Evolutionary conservation across 2,888 invertebrate species (phyloP), one percentile per base, ranked within the genome.

Genomic region (Agriopis aurantiaria): DNA sequence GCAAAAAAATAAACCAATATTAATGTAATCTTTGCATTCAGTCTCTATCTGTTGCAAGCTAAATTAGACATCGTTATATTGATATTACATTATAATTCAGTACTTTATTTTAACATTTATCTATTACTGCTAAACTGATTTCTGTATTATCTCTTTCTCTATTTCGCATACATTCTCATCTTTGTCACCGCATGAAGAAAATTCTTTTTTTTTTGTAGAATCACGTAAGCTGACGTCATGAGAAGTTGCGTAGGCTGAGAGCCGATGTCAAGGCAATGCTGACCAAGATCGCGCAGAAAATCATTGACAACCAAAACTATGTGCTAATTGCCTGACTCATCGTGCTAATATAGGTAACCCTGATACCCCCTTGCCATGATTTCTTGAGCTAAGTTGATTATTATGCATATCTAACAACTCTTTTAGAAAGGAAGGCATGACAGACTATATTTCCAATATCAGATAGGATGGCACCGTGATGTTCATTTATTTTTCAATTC

Each of bases 211-310:
- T 9, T 52, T 11, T 23, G 11, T 23, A 4, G 33, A 12, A 10
- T 23, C 11, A 12, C 40, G 0, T 40, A 55, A 8, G n/a, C 33
- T n/a, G 12, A 55, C n/a, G n/a, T 48, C 6, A 12, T 8, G 10
- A 53, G 3, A 1, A n/a, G 12, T 23, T 14, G 33, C 46, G 46
- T 58, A 23, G 46, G 33, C 58, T 23, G 41, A 41, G 45, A 53
- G 45, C 45, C 11, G 12, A 33, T 61, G 67, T 67, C 67, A 67
- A 67, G 67, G 67, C 11, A 53, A 11, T 17, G 9, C 14, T 33
- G 3, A 46, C 46, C 40, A 48, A 56, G 23, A 46, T 46, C 40
- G 11, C 5, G 45, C n/a, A 46, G 23, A 45, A 17, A 14, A 58
- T 23, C 14, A 17, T n/a, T 5, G 46, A 58, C 4, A 23, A 12